Conservation (phyloP, 92 coral and sea anemone species). For the Galaxea fascicularis region DNA sequence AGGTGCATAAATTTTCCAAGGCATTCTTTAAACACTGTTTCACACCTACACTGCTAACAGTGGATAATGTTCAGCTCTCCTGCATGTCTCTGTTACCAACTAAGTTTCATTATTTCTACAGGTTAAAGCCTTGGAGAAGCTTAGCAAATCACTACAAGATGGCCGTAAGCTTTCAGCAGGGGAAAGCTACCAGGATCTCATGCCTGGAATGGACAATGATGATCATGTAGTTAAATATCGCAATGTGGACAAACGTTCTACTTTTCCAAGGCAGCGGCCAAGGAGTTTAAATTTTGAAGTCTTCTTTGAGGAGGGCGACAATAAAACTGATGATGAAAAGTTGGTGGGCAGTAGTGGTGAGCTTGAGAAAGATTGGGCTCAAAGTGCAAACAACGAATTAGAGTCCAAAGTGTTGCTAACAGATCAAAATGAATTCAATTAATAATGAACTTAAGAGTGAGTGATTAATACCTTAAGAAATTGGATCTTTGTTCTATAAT, state of each 20-base stretch:
- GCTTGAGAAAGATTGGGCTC: not conserved
- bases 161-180: constrained; percentile 46
- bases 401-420: not conserved
- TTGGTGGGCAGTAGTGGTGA: constrained; percentile 16
- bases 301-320: constrained; percentile 31
- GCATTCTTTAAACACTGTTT: too few species aligned
- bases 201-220: constrained; percentile 50
- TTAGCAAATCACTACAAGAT: constrained; percentile 69
- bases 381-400: not conserved
- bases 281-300: constrained; percentile 79
- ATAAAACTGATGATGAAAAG: constrained; percentile 58
- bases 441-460: not conserved
- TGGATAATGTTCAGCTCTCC: not conserved
- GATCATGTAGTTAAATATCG: constrained; percentile 25
- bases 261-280: constrained; percentile 52
- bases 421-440: constrained; percentile 22
- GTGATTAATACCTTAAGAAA: not conserved
- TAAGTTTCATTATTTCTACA: not conserved
- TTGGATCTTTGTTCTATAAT: not conserved
- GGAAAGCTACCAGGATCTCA: constrained; percentile 58
- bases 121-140: constrained; percentile 76
- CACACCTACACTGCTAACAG: not conserved
- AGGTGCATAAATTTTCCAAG: too few species aligned
- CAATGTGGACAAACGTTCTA: not conserved
- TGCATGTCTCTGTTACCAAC: not conserved